Percentiles rank a stretch among this genome's conserved stretches.
These are phyloP conservation scores for Mus spretus DNA, from an alignment of 2,797 vertebrate genomes.

Conservation along the genomic window DNA sequence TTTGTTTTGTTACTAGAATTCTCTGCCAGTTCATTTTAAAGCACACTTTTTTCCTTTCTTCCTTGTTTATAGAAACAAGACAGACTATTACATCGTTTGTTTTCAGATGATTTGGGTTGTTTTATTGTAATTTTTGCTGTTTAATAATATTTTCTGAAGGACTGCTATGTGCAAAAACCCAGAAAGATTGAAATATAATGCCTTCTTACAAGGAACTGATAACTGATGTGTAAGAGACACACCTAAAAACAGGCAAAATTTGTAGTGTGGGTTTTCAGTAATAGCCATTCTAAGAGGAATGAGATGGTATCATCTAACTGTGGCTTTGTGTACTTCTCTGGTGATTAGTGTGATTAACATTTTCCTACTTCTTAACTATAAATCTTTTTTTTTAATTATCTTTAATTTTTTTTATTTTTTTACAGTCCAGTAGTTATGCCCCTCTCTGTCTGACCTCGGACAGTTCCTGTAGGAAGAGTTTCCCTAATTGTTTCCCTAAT, in stretches of 20 bases:
- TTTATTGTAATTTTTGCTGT: not conserved
- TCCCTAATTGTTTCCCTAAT: too few relatives aligned
- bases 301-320: not conserved
- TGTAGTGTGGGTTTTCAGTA: not conserved
- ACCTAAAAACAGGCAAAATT: not conserved
- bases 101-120: not conserved
- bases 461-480: too few relatives aligned
- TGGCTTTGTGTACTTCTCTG: not conserved
- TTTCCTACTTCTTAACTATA: not conserved
- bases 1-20: not conserved
- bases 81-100: not conserved
- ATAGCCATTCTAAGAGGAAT: not conserved
- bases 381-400: not conserved
- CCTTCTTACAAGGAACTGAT: not conserved
- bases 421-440: too few relatives aligned
- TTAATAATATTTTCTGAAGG: slow-evolving; percentile 7
- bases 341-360: not conserved
- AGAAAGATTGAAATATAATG: not conserved
- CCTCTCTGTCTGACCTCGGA: too few relatives aligned
- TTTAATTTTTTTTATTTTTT: too few relatives aligned
- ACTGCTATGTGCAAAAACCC: not conserved
- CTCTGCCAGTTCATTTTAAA: not conserved
- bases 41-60: not conserved
- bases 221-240: not conserved
- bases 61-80: not conserved